Base-by-base conservation (phyloP, 2,888 invertebrate species). In the Tenthredo amoena region DNA sequence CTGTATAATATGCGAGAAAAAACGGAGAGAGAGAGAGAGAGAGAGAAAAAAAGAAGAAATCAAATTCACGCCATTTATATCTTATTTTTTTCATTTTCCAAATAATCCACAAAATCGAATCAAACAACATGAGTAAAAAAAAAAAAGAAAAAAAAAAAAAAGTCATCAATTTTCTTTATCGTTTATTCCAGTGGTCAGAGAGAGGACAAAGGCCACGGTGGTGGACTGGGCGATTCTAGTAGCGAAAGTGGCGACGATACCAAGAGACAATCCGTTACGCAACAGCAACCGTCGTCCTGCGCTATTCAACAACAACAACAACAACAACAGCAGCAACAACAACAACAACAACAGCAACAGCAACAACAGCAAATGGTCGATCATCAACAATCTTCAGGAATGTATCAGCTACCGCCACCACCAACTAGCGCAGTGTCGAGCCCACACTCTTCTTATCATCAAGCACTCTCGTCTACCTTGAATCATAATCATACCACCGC, bases 171-270 rank as follows among this genome's bases (percentile, higher is more conserved):
- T 26, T 55, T 34, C 15, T 76, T 55, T 18, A 3, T 50, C 0
- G 15, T 86, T 86, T 79, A 84, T 90, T 89, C 0, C 90, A 93
- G 93, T 83, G 92, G 92, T 15, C 93, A 93, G 68, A 91, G 93
- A 76, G 92, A 93, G 85, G 93, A 93, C 81, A 93, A 93, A 86
- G 89, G 90, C 72, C 92, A 92, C 86, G 90, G 90, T 37, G 90
- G 90, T 2, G 91, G 91, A 18, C 85, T 92, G 9, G 92, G 91
- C 0, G 93, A 93, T 68, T 91, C 93, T 65, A 93, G 93, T 86
- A 92, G 93, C 89, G 93, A 93, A 81, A 93, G 93, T 86, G 93
- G 93, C 21, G 93, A 93, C 86, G 93, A 93, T 68, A 89, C 90
- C 21, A 93, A 92, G 86, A 89, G 92, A 58, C 91, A 91, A 37